Evolutionary conservation across 2,113 vertebrate species (phyloP).

Genomic region (Neodon shergylaensis): DNA sequence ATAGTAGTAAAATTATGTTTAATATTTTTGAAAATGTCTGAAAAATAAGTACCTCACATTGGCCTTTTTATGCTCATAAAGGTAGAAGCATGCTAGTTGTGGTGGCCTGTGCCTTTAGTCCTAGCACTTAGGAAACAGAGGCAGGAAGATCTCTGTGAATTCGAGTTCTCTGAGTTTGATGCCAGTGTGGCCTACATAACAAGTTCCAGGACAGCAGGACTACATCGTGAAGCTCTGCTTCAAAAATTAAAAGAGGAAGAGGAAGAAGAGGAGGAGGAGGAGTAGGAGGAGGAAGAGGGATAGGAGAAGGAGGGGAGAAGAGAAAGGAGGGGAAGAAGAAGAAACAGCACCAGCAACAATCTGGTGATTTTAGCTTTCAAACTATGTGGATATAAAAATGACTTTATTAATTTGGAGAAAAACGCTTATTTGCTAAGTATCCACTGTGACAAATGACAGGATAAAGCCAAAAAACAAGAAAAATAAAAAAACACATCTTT

Average conservation of each 20-base stretch:
- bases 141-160: neutral
- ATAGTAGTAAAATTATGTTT: neutral
- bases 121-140: neutral
- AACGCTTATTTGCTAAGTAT: conserved; percentile 38
- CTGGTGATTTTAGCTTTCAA: neutral
- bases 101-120: neutral
- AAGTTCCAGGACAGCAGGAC: neutral
- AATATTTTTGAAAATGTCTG: neutral
- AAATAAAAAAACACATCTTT: neutral
- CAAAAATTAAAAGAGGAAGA: neutral
- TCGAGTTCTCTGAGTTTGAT: neutral
- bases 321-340: no score
- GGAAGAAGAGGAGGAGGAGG: no score
- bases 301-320: no score
- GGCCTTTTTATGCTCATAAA: conserved; percentile 2
- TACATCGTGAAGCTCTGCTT: neutral
- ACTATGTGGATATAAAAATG: conserved; percentile 32
- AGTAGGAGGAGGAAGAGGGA: no score
- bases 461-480: conserved; percentile 12
- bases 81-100: neutral
- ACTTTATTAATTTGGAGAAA: conserved; percentile 60
- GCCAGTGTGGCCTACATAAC: neutral
- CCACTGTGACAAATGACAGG: neutral
- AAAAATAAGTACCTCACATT: neutral
- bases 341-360: neutral